phyloP scores from a whole-genome alignment of 2,113 vertebrate species.

The Atlantisia rogersi region DNA sequence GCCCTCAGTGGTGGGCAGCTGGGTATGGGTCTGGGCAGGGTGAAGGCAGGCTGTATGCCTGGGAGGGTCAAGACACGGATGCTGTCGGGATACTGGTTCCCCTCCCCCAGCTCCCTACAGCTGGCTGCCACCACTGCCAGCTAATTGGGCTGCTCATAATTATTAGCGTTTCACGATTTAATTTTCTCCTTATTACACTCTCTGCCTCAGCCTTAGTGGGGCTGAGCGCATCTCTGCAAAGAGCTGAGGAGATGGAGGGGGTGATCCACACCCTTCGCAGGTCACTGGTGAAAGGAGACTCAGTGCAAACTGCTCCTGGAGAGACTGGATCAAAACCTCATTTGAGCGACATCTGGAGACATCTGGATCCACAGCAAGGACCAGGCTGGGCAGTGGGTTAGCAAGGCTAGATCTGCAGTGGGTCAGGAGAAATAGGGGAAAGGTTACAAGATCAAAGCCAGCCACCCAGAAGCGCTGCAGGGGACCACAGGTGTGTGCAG shows the following conservation, averaged over 20 bases:
- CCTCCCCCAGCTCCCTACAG: not conserved
- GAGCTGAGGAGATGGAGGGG: not conserved
- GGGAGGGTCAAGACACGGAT: fast-evolving
- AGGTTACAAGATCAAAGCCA: not conserved
- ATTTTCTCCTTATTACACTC: not conserved
- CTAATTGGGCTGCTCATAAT: constrained; percentile 33
- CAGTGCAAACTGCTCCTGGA: not conserved
- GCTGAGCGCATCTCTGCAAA: not conserved
- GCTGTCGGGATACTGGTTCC: not conserved
- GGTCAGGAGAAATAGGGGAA: not conserved
- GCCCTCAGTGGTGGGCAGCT: not conserved
- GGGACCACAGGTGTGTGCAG: too few relatives aligned
- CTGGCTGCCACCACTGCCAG: not conserved
- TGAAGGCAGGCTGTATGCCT: fast-evolving
- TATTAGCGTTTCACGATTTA: constrained; percentile 15
- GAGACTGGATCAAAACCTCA: not conserved
- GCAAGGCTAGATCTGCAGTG: not conserved
- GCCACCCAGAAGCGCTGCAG: fast-evolving
- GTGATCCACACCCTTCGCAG: not conserved
- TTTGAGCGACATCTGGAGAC: not conserved
- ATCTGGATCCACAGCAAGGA: not conserved
- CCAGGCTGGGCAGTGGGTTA: not conserved
- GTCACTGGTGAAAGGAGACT: not conserved
- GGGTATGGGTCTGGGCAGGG: fast-evolving
- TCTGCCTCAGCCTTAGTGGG: not conserved